Evolutionary conservation across 2,888 invertebrate genomes (phyloP), one percentile per base, ranked within the genome.

Genomic region (Oscheius sp.): DNA sequence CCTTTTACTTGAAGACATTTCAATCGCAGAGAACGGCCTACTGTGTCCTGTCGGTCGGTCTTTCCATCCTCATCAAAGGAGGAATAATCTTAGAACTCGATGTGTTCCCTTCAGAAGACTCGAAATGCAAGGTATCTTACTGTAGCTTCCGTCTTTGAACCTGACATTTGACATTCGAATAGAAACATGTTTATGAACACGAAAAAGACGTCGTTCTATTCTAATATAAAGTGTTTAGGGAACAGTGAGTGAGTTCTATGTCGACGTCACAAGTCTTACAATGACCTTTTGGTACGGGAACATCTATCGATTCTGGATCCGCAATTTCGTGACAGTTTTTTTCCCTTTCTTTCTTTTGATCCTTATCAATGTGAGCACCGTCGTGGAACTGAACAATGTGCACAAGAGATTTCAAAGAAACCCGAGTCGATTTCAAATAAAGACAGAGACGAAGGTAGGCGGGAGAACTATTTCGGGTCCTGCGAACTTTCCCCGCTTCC

Each of bases 261-360:
- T 75, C 32, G 71, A 72, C 54, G 67, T 72, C 1, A 75, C 75
- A 14, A 49, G 61, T 14, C 41, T 73, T 36, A 72, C 73, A 8
- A 66, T 67, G 22, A 64, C 72, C 26, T 56, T 69, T 1, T 66
- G 67, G 67, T 75, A 75, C 64, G 75, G 75, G 9, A 71, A 62
- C 14, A 50, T 75, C 9, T 73, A 73, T 67, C 70, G 71, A 44
- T 75, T 75, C 62, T 75, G 75, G 75, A 2, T 73, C 1, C 64
- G 75, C 2, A 70, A 75, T 49, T 67, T 73, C 38, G 62, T 67
- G 8, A 75, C 75, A 50, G 72, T 75, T 26, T 75, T 75, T 45
- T 65, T 71, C 0, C 75, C 75, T n/a, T 75, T 75, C 59, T 66
- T 70, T 59, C 66, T 73, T 6, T 63, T 75, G 1, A 36, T 69